Base-by-base conservation (phyloP, 2,113 vertebrate genomes). In the Melanocharis versteri region DNA sequence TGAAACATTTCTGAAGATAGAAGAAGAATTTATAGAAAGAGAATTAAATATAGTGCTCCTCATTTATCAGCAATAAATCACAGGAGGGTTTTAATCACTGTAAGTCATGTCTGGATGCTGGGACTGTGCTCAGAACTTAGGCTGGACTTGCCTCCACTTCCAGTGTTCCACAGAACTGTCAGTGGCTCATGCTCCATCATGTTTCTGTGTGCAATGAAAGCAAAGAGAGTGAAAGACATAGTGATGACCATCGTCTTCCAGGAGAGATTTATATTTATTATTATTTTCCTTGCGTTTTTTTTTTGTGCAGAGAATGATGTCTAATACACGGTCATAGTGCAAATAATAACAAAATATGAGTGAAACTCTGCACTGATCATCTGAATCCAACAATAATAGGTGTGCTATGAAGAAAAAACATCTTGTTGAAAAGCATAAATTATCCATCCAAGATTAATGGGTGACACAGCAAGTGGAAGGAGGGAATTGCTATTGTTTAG, bases 311-410 rank as follows among this genome's bases (percentile, higher is more conserved):
- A 62, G 16, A 30, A 53, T 35, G 11, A 45, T 11, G 31, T 57
- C 22, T 19, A 12, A 39, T 53, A 60, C 21, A 53, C 0, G 0
- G 20, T 30, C 23, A 26, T 44, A 9, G 57, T 26, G 8, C 5
- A 91, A 83, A 72, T 40, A 56, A 27, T 40, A 76, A 21, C 6
- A 77, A 57, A 66, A 75, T 22, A 35, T 13, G 15, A 60, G 20
- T 16, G 5, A 83, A 83, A 71, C 8, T 35, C 13, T 64, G 11
- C 8, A 16, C 27, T 64, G 15, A 31, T 54, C 21, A 31, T 64
- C 30, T 30, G 8, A 51, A 19, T 51, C 24, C 24, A 62, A 10
- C 42, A 58, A 54, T 31, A 66, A 11, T 3, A 7, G 1, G 4
- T 50, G 4, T 26, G 15, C 5, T 31, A 5, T 7, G 14, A 44